Percentiles rank a stretch among this genome's conserved stretches.
phyloP scores from a whole-genome alignment of 2,797 vertebrate genomes.

The Malacoraja senta region DNA sequence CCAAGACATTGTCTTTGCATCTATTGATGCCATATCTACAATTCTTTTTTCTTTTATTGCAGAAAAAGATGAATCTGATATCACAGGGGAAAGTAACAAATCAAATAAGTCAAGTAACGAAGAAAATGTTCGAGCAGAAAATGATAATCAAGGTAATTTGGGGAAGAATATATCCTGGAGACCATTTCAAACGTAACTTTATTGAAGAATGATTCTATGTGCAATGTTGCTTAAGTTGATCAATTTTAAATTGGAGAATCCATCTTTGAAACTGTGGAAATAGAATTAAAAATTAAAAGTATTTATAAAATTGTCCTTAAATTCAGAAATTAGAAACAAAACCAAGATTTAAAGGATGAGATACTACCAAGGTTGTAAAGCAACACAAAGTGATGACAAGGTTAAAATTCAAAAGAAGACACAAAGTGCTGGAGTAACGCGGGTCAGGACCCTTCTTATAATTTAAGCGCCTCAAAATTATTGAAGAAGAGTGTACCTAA shows the following conservation, averaged over 20 bases:
- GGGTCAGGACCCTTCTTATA: background rate
- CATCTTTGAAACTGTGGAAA: background rate
- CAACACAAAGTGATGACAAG: background rate
- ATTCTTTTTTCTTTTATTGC: constrained; percentile 13
- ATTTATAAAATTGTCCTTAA: background rate
- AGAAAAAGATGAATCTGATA: constrained; percentile 33
- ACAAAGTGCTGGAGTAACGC: no score
- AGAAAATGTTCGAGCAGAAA: constrained; percentile 29
- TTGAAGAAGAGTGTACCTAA: background rate
- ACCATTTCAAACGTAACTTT: background rate
- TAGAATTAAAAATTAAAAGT: background rate
- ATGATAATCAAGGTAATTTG: constrained; percentile 21
- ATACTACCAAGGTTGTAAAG: background rate
- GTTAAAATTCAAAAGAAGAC: background rate
- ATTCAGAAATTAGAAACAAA: background rate
- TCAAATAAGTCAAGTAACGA: constrained; percentile 36
- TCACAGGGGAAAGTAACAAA: constrained; percentile 24
- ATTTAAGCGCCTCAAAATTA: background rate
- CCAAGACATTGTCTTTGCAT: background rate
- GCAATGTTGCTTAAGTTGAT: background rate
- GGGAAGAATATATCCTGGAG: background rate
- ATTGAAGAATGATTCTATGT: background rate
- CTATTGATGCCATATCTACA: background rate
- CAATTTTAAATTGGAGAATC: background rate
- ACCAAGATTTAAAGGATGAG: background rate